phyloP scores from a whole-genome alignment of 2,888 invertebrate species.

The Monopis laevigella region DNA sequence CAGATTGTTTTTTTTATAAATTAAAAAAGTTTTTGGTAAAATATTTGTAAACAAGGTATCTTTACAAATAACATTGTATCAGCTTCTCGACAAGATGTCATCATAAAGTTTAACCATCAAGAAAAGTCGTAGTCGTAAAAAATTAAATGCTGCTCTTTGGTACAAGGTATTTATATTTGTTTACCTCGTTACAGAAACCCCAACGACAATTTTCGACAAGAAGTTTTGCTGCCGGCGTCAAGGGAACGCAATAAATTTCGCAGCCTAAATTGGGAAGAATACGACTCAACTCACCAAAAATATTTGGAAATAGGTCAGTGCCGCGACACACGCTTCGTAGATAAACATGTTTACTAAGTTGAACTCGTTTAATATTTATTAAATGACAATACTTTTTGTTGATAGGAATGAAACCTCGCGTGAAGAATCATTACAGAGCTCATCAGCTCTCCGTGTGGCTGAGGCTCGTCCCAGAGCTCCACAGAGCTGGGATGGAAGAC shows the following conservation, averaged over 20 bases:
- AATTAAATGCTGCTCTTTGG: constrained; percentile 1
- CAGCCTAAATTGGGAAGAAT: constrained; percentile 89
- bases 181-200: constrained; percentile 74
- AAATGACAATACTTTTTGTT: constrained; percentile 25
- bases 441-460: constrained; percentile 96
- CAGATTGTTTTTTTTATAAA: no score
- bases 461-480: constrained; percentile 90
- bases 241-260: constrained; percentile 87
- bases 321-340: constrained; percentile 12
- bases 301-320: constrained; percentile 90
- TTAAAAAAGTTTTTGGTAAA: no score
- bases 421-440: constrained; percentile 93
- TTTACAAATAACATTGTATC: no score
- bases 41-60: no score
- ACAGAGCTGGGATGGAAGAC: constrained; percentile 89
- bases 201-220: constrained; percentile 83
- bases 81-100: neutral
- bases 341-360: constrained; percentile 12
- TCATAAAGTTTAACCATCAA: constrained; percentile 4
- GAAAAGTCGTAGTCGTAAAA: constrained; percentile 7
- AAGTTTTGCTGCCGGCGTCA: constrained; percentile 79
- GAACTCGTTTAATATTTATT: constrained; percentile 3
- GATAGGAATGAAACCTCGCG: constrained; percentile 88
- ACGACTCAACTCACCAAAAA: constrained; percentile 92
- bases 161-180: constrained; percentile 10